These are phyloP conservation scores for Caenorhabditis tropicalis DNA, from an alignment of 1,140 invertebrate genomes.

Conservation along the genomic window DNA sequence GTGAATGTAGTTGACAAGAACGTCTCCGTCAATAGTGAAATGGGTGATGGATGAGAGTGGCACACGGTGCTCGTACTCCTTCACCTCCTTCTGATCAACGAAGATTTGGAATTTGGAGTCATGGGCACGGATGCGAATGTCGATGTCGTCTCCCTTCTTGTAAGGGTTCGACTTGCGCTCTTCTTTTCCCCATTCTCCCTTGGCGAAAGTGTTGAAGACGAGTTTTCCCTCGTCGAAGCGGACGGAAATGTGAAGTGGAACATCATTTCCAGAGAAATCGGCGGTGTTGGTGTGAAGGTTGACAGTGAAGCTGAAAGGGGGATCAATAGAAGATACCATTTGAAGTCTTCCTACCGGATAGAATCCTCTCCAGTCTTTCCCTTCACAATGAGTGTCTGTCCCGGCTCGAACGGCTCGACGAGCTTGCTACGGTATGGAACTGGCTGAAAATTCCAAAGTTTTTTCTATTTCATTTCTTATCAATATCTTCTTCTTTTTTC, in stretches of 20 bases:
- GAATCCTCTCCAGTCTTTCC: conserved; percentile 70
- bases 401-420: conserved; percentile 68
- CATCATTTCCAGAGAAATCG: conserved; percentile 70
- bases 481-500: not conserved
- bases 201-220: conserved; percentile 68
- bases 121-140: conserved; percentile 67
- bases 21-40: conserved; percentile 70
- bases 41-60: conserved; percentile 65
- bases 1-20: conserved; percentile 62
- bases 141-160: conserved; percentile 69
- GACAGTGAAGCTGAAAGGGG: conserved; percentile 62
- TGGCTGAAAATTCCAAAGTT: conserved; percentile 51
- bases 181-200: conserved; percentile 71
- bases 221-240: conserved; percentile 71
- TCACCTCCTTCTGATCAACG: conserved; percentile 67
- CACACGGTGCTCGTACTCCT: conserved; percentile 67
- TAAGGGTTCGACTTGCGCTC: conserved; percentile 70
- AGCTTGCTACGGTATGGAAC: conserved; percentile 70
- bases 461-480: not conserved
- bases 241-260: conserved; percentile 68
- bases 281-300: conserved; percentile 65
- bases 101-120: conserved; percentile 68
- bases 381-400: conserved; percentile 71
- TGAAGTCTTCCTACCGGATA: conserved; percentile 63
- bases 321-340: not conserved